Percentiles rank a stretch among this genome's conserved stretches.
These are phyloP conservation scores for Anguilla marmorata DNA, from an alignment of 2,797 vertebrate species.

Conservation along the genomic window DNA sequence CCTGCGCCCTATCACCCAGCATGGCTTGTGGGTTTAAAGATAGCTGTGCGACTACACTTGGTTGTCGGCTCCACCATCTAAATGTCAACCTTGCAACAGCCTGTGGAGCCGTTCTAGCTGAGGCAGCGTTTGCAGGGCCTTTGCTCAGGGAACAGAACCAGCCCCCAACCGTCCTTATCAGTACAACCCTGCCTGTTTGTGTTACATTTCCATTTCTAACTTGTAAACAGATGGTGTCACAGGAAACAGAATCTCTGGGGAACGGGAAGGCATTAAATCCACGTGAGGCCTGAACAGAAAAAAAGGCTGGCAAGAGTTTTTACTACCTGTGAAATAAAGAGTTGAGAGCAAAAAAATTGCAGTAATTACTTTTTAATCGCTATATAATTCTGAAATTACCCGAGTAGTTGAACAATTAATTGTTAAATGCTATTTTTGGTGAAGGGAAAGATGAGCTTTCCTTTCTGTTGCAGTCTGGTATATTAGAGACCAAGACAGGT, in stretches of 20 bases:
- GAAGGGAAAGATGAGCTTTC: neutral
- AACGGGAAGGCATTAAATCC: neutral
- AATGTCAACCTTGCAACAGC: conserved; percentile 32
- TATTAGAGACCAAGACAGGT: too few species aligned
- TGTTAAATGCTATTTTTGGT: neutral
- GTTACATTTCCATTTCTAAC: neutral
- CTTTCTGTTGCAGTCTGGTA: too few species aligned
- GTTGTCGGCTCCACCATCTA: conserved; percentile 43
- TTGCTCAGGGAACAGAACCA: neutral
- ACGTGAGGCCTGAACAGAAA: neutral
- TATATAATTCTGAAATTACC: too few species aligned
- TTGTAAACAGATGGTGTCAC: neutral
- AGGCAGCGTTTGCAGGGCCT: conserved; percentile 30
- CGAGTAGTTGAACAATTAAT: too few species aligned
- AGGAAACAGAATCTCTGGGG: neutral
- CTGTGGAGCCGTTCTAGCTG: conserved; percentile 27
- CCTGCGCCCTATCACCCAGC: conserved; percentile 30
- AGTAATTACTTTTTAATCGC: neutral
- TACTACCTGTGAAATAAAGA: neutral
- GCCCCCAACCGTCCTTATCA: neutral
- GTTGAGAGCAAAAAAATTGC: neutral
- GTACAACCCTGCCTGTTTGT: neutral
- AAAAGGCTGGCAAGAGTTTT: neutral
- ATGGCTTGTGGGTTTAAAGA: conserved; percentile 58
- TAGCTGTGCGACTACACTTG: conserved; percentile 55